Conservation (phyloP, 2,888 invertebrate genomes). For the Sphecodes monilicornis region DNA sequence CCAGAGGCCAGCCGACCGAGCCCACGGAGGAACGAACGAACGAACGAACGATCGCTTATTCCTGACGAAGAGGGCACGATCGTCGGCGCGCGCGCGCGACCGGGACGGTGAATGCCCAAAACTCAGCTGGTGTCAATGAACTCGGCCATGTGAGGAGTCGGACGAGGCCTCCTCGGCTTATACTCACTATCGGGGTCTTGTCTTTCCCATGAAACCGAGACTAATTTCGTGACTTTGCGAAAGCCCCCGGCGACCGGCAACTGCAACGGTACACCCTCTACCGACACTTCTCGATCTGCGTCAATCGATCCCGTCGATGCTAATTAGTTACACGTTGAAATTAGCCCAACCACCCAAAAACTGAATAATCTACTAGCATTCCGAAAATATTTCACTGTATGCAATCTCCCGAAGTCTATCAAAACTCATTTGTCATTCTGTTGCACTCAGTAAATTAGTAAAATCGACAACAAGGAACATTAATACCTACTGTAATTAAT, state of each 20-base stretch:
- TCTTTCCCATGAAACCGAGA: slow-evolving; percentile 84
- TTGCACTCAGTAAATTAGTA: background rate
- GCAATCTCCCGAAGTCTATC: background rate
- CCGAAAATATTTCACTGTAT: background rate
- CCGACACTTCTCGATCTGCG: slow-evolving; percentile 37
- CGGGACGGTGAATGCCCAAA: slow-evolving; percentile 83
- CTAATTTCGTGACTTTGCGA: slow-evolving; percentile 84
- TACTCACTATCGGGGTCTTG: slow-evolving; percentile 84
- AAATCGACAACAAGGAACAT: background rate
- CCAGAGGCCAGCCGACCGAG: slow-evolving; percentile 57
- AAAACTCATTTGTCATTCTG: background rate
- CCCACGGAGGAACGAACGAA: slow-evolving; percentile 58
- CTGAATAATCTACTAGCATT: background rate
- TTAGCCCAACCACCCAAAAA: background rate
- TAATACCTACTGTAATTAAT: background rate
- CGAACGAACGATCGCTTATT: slow-evolving; percentile 73
- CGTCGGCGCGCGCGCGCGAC: slow-evolving; percentile 73
- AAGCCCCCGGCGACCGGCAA: slow-evolving; percentile 71
- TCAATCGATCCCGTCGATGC: background rate
- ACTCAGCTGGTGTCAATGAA: slow-evolving; percentile 84
- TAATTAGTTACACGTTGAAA: background rate
- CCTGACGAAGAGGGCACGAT: slow-evolving; percentile 70
- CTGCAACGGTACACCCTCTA: slow-evolving; percentile 29
- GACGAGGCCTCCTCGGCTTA: slow-evolving; percentile 73
- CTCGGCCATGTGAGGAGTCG: slow-evolving; percentile 82